phyloP scores from a whole-genome alignment of 2,797 vertebrate genomes.

The Malurus leucopterus region DNA sequence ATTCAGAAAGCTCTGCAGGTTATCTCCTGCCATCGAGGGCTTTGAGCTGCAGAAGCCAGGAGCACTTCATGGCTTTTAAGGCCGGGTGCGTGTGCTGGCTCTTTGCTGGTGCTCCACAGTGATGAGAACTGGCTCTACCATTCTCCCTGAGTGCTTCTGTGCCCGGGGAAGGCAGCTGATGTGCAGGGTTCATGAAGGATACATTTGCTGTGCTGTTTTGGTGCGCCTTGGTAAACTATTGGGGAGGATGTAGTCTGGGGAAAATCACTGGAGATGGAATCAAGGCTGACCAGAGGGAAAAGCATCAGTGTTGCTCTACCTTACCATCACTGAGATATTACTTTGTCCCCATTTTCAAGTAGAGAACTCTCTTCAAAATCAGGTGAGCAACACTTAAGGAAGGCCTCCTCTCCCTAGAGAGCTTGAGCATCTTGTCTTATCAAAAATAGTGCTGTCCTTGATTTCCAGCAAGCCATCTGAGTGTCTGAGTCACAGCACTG shows the following conservation, averaged over 20 bases:
- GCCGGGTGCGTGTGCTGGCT: accelerated
- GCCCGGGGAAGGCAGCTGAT: background rate
- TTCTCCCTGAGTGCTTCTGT: background rate
- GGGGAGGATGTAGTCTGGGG: background rate
- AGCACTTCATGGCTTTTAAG: background rate
- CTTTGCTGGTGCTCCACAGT: background rate
- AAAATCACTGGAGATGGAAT: background rate
- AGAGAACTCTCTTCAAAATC: background rate
- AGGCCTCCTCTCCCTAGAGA: background rate
- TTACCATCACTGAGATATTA: background rate
- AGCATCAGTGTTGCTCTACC: background rate
- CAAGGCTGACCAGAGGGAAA: background rate
- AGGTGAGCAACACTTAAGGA: background rate
- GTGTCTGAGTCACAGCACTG: background rate
- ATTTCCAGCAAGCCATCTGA: background rate
- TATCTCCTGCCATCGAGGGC: background rate
- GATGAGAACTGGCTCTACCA: background rate
- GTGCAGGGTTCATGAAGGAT: background rate
- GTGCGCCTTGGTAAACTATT: accelerated
- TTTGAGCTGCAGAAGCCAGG: background rate
- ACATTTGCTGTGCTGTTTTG: background rate
- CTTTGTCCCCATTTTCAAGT: background rate
- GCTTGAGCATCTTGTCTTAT: background rate
- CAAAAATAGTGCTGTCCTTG: background rate
- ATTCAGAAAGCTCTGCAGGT: background rate